Evolutionary conservation across 1,140 invertebrate genomes (phyloP).

Genomic region (Potamilus streckersoni): DNA sequence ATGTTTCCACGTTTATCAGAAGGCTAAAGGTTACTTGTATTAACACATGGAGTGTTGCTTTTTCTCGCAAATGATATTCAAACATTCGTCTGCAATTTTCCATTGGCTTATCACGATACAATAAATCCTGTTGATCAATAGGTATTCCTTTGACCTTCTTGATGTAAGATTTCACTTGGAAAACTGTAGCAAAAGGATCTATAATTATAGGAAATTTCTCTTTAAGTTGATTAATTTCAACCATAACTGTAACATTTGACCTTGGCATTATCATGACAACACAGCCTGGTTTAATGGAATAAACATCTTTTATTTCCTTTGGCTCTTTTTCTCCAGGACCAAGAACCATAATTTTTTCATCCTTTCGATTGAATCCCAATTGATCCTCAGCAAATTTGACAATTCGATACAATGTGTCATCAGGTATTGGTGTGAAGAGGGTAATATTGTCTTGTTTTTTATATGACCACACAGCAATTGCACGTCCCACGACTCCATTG

Average conservation of each 20-base stretch:
- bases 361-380: constrained; percentile 39
- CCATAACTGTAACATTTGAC: constrained; percentile 32
- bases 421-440: constrained; percentile 74
- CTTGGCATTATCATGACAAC: constrained; percentile 53
- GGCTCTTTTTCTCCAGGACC: constrained; percentile 36
- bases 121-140: constrained; percentile 48
- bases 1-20: constrained; percentile 57
- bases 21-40: constrained; percentile 53
- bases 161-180: constrained; percentile 45
- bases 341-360: constrained; percentile 50
- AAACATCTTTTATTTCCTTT: constrained; percentile 41
- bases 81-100: constrained; percentile 51
- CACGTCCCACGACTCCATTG: constrained; percentile 36
- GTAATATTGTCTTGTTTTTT: constrained; percentile 80
- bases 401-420: constrained; percentile 41
- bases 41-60: constrained; percentile 48
- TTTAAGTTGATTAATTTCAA: constrained; percentile 54
- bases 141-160: constrained; percentile 51
- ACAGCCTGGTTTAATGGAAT: constrained; percentile 37
- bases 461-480: constrained; percentile 88
- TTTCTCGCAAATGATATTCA: constrained; percentile 46
- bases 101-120: constrained; percentile 49
- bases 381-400: constrained; percentile 45
- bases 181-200: constrained; percentile 44
- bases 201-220: constrained; percentile 45